A percentile compares a stretch with the other conserved stretches of the same genome.
Evolutionary conservation across 2,113 vertebrate species (phyloP).

Genomic region (Gorsachius goisagi): DNA sequence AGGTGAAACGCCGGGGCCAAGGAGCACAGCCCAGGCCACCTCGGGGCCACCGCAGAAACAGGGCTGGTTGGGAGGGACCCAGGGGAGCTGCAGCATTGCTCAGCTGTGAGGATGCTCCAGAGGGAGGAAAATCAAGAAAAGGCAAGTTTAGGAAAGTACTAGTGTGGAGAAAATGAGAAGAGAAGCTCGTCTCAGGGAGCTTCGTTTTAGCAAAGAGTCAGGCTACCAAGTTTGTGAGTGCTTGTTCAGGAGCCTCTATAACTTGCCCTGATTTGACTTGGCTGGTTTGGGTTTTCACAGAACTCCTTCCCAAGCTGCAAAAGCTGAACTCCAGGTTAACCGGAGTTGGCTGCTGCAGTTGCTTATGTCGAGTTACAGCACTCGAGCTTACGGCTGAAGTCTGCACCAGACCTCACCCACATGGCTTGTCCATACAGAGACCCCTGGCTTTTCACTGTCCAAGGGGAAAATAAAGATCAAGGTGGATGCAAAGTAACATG

Average conservation of each 20-base stretch:
- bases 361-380: rapidly evolving
- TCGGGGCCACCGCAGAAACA: rapidly evolving
- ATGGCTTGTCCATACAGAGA: not conserved
- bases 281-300: not conserved
- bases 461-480: not conserved
- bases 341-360: not conserved
- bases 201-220: not conserved
- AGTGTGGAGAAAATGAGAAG: not conserved
- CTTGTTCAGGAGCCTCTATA: not conserved
- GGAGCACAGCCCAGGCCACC: not conserved
- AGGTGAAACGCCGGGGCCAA: rapidly evolving
- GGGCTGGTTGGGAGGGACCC: not conserved
- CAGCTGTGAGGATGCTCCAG: not conserved
- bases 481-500: not conserved
- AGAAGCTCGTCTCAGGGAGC: not conserved
- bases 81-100: not conserved
- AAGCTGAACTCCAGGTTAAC: not conserved
- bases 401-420: not conserved
- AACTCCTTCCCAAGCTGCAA: not conserved
- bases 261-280: not conserved
- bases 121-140: not conserved
- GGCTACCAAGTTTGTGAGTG: not conserved
- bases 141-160: not conserved
- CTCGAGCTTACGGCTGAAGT: not conserved
- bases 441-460: not conserved